Percentiles rank a stretch among this genome's conserved stretches.
Conservation (phyloP, 2,797 vertebrate genomes). For the Chaetophractus vellerosus region DNA sequence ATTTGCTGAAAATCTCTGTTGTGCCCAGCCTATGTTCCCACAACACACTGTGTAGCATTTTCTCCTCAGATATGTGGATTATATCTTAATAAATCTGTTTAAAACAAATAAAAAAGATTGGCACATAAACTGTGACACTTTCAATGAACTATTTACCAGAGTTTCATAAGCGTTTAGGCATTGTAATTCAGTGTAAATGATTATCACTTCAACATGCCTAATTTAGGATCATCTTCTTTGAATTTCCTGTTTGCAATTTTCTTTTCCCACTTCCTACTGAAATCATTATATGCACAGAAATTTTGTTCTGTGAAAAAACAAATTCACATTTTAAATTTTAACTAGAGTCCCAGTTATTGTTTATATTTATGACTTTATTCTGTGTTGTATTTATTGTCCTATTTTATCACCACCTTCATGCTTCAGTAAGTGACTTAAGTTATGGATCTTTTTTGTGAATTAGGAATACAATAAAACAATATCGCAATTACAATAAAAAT, state of each 20-base stretch:
- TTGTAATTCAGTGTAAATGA: neutral
- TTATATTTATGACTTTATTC: conserved; percentile 40
- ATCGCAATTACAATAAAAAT: conserved; percentile 67
- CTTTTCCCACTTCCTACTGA: neutral
- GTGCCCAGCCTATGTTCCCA: too few relatives aligned
- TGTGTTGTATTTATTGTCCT: neutral
- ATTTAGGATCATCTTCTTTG: neutral
- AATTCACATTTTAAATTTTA: neutral
- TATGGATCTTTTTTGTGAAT: conserved; percentile 44
- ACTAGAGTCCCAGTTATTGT: neutral
- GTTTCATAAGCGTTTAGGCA: neutral
- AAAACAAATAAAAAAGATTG: too few relatives aligned
- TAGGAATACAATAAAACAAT: conserved; percentile 56
- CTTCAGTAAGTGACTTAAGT: conserved; percentile 54
- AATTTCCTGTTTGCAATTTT: conserved; percentile 37
- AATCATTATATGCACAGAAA: conserved; percentile 57
- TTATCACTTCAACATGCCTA: neutral
- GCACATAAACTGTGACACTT: neutral
- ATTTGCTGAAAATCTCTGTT: too few relatives aligned
- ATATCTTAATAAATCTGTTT: too few relatives aligned
- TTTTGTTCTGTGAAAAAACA: conserved; percentile 13
- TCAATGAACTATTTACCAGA: neutral
- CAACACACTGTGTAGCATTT: too few relatives aligned
- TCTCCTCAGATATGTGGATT: too few relatives aligned
- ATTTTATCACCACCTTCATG: conserved; percentile 24